Base-by-base conservation (phyloP, 2,797 vertebrate genomes). In the Galago senegalensis region DNA sequence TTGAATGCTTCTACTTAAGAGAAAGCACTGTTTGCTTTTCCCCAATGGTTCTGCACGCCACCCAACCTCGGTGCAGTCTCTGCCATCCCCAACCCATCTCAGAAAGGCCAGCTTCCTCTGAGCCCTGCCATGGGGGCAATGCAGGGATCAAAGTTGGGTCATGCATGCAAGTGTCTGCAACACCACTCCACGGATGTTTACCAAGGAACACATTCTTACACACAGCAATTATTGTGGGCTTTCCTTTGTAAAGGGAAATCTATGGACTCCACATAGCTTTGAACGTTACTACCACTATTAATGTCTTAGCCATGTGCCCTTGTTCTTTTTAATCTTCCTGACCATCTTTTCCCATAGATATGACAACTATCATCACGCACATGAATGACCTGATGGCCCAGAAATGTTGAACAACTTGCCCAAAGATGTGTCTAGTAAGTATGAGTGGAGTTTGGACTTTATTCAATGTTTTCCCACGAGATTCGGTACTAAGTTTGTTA, bases 111-210 rank as follows among this genome's bases (percentile, higher is more conserved):
- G 40, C 34, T 83, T 37, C 31, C 63, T 77, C 13, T 46, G 40
- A 27, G 23, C 31, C 20, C 61, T 11, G 5, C 17, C 5, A 0
- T 2, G 43, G 43, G 37, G 27, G 10, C 56, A 46, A n/a, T 16
- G 13, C 2, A 1, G 5, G 43, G 43, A 20, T 13, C 8, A 14
- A 53, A 73, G 3, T 58, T 5, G n/a, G n/a, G n/a, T 10, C 2
- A 0, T 34, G 3, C 5, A 13, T 3, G 9, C 12, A 34, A 13
- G 16, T 1, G 0, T 31, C 23, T 49, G 10, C 20, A n/a, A 4
- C 40, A 5, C 34, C 18, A 1, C 58, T 83, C n/a, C 9, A 1
- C 1, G 12, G 84, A 73, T 29, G 46, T 70, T 81, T 21, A 31
- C 65, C 1, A 2, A 3, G 16, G 37, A 20, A 25, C 2, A 0